Percentiles rank a stretch among this genome's conserved stretches.
Evolutionary conservation across 2,113 vertebrate genomes (phyloP).

Genomic region (Silurus glanis): DNA sequence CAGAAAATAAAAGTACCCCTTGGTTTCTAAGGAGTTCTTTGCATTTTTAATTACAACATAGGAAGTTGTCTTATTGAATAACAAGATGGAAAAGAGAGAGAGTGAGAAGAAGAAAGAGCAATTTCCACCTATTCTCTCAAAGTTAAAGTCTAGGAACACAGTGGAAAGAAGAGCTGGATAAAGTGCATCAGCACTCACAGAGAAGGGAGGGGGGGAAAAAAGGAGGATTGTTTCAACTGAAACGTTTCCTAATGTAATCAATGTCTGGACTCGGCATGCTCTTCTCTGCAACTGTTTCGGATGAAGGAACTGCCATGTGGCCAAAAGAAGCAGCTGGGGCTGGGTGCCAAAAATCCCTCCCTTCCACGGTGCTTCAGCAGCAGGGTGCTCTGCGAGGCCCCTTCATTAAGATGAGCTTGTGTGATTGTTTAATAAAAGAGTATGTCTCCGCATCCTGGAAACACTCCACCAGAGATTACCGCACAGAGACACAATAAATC

Average conservation of each 20-base stretch:
- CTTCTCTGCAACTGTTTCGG: conserved; percentile 47
- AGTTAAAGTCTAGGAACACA: not conserved
- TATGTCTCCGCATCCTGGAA: conserved; percentile 24
- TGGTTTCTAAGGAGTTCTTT: too few relatives aligned
- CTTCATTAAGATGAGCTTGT: conserved; percentile 34
- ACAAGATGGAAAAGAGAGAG: not conserved
- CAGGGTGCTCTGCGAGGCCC: conserved; percentile 1
- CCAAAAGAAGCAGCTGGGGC: conserved; percentile 42
- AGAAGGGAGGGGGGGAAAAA: not conserved
- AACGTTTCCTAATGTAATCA: conserved; percentile 52
- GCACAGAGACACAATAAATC: conserved; percentile 17
- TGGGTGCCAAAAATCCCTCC: conserved; percentile 28
- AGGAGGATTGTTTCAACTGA: conserved; percentile 16
- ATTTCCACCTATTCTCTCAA: not conserved
- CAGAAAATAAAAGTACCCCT: too few relatives aligned
- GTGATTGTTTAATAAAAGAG: conserved; percentile 37
- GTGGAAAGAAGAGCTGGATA: conserved; percentile 5
- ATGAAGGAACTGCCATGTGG: conserved; percentile 34
- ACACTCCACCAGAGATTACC: not conserved
- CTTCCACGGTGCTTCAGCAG: not conserved
- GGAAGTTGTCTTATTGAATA: not conserved
- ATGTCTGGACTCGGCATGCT: conserved; percentile 30
- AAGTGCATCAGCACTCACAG: not conserved
- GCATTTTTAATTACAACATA: not conserved
- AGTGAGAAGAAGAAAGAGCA: not conserved